Evolutionary conservation across 2,113 vertebrate genomes (phyloP), one percentile per base, ranked within the genome.

Genomic region (Uria aalge): DNA sequence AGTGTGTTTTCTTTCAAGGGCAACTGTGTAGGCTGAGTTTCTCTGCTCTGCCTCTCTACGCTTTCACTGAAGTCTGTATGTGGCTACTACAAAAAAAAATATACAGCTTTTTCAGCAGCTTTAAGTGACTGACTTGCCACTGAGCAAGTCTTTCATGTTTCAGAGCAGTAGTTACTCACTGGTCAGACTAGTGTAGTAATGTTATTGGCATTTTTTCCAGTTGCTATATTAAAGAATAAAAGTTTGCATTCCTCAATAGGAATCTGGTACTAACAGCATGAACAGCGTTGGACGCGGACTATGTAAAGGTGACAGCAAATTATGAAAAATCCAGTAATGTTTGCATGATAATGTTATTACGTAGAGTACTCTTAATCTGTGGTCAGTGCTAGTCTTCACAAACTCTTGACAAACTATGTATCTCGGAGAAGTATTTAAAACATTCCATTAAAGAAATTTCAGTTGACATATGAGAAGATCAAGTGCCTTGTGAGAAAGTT

Each of bases 301-400:
- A 5, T 50, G 69, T 57, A 57, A 96, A 95, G 96, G 96, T 97
- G 77, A 94, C n/a, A 38, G 26, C 48, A 57, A 62, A n/a, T 36
- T 76, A 21, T 53, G 15, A 47, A 22, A 77, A 68, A 40, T n/a
- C 59, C 52, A 55, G 71, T 48, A 43, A 56, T 48, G 18, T 43
- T 89, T 63, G 60, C 43, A 29, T 59, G 50, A 82, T 47, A 17
- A 21, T 16, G 38, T 43, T 50, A 12, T 24, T 84, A 15, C 6
- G 14, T 62, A 24, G 27, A 18, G 19, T 26, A 18, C 47, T 71
- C 7, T 26, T 47, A 26, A 16, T 43, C 50, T 66, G 55, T 84
- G 22, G 21, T 64, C 69, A 67, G 20, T 66, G 32, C 40, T 80
- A 41, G 27, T 55, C n/a, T 80, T 92, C 34, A 55, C 79, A 71